Base-by-base conservation (phyloP, 2,888 invertebrate genomes). In the Bruchidius siliquastri region DNA sequence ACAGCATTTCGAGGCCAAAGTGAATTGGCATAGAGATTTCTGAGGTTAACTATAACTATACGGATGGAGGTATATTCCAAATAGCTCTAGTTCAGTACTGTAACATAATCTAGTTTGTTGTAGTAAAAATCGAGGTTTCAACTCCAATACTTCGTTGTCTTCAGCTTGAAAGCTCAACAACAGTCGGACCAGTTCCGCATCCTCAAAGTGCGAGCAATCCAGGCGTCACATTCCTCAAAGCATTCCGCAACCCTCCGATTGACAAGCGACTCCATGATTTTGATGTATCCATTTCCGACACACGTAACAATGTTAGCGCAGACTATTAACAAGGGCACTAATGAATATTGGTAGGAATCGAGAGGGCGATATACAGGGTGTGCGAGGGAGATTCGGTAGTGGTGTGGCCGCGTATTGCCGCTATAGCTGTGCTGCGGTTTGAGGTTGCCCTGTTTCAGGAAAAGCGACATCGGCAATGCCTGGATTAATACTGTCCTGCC, bases 401-500 rank as follows among this genome's bases (percentile, higher is more conserved):
- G 49, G 49, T 13, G 49, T 1, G 49, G 49, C 49, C 69, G 21
- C 26, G 22, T 69, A 69, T 69, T 69, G 69, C n/a, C 69, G 22
- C 2, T 26, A 69, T 26, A 73, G 80, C 78, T 78, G 77, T 76
- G 78, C 75, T 70, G 77, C 74, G 80, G 81, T 79, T 79, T 80
- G 81, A 79, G 81, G 81, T 78, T 49, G 76, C 78, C 77, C 72
- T 74, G 71, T 74, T 75, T 74, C 76, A 75, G 77, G 76, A 76
- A 76, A 77, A 77, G 79, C 78, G 79, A 74, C 79, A 76, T 75
- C 77, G 76, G 76, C 77, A 77, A 75, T 77, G 77, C 79, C 79
- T 78, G 79, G 76, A 80, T 80, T 79, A 80, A 78, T 79, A 77
- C 77, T 75, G 77, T 77, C 78, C 81, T 80, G 78, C 79, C 76